These are phyloP conservation scores for Teleogryllus oceanicus DNA, from an alignment of 2,888 invertebrate species.

Conservation along the genomic window DNA sequence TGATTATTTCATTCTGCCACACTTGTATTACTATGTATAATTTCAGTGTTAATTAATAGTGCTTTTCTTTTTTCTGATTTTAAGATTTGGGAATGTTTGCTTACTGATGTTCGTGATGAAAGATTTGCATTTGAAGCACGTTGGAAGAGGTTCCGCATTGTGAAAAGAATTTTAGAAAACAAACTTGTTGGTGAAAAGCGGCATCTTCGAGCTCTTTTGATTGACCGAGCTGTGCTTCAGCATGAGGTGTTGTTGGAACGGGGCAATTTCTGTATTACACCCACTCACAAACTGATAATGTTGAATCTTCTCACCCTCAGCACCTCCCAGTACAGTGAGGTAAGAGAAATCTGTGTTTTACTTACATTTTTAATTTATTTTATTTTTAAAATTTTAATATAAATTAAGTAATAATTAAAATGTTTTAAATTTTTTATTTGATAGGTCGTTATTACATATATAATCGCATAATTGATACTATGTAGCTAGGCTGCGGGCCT, in stretches of 20 bases:
- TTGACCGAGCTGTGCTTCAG: constrained; percentile 64
- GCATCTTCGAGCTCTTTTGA: constrained; percentile 60
- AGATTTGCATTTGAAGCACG: constrained; percentile 55
- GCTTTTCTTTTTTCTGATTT: constrained; percentile 37
- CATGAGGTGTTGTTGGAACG: constrained; percentile 54
- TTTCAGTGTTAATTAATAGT: background rate
- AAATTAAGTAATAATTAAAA: too few species aligned
- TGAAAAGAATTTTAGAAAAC: constrained; percentile 62
- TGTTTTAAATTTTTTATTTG: too few species aligned
- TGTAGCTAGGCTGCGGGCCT: too few species aligned
- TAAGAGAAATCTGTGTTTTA: constrained; percentile 42
- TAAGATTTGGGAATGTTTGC: constrained; percentile 65
- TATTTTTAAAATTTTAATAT: too few species aligned
- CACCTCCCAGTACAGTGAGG: constrained; percentile 65
- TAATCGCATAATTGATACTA: too few species aligned
- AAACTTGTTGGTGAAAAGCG: constrained; percentile 59
- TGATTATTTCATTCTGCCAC: too few species aligned
- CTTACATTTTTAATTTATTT: too few species aligned
- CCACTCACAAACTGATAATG: constrained; percentile 59
- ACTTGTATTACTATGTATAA: too few species aligned
- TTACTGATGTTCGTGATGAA: constrained; percentile 51
- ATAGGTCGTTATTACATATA: too few species aligned
- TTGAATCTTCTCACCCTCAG: constrained; percentile 60
- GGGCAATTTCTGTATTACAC: constrained; percentile 53
- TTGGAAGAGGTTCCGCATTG: constrained; percentile 62